Percentiles rank a stretch among this genome's conserved stretches.
Conservation (phyloP, 2,113 vertebrate genomes). For the Anguilla japonica region DNA sequence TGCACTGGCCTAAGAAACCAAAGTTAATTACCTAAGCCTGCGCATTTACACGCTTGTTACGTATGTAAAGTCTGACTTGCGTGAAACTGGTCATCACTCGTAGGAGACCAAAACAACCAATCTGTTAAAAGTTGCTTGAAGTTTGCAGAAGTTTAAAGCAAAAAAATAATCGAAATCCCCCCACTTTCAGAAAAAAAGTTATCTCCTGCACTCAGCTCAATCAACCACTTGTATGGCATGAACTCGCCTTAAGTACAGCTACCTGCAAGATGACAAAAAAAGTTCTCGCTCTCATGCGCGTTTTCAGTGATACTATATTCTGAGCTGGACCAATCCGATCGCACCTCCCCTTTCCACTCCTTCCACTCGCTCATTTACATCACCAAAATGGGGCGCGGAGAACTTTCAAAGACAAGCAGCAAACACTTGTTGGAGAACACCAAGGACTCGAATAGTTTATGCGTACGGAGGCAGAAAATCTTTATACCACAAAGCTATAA, state of each 20-base stretch:
- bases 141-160: neutral
- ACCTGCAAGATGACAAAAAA: constrained; percentile 40
- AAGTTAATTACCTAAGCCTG: neutral
- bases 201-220: neutral
- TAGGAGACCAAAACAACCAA: neutral
- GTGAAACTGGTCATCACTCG: constrained; percentile 22
- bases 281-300: constrained; percentile 45
- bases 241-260: constrained; percentile 48
- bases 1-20: neutral
- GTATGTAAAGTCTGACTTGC: constrained; percentile 17
- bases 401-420: constrained; percentile 26
- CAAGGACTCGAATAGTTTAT: neutral
- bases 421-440: constrained; percentile 60
- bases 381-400: constrained; percentile 50
- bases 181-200: constrained; percentile 22
- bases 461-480: neutral
- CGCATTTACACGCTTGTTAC: neutral
- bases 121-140: neutral
- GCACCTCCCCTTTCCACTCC: constrained; percentile 5
- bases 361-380: constrained; percentile 62
- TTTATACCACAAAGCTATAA: neutral
- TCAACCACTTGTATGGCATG: constrained; percentile 58
- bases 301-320: constrained; percentile 51
- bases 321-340: constrained; percentile 61
- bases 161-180: neutral